Base-by-base conservation (phyloP, 2,797 vertebrate genomes). In the Discoglossus pictus region DNA sequence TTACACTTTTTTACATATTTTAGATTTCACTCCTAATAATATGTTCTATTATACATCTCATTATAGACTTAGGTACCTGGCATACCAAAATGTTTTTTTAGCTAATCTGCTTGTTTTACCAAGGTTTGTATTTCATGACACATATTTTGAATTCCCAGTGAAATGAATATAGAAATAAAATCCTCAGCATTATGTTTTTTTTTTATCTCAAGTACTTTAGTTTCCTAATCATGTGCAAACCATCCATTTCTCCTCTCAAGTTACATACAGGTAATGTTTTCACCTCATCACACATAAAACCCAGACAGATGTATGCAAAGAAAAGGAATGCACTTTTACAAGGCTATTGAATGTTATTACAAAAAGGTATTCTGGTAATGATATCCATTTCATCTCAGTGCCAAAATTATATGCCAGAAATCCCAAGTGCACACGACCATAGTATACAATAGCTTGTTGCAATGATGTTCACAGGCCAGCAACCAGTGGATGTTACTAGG, bases 351-450 rank as follows among this genome's bases (percentile, higher is more conserved):
- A 55, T 55, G 35, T 35, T 34, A 40, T 24, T 21, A 56, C 54
- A 42, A 56, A 42, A 21, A 56, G 54, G 54, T 56, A 55, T 55
- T 54, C 50, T 18, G 51, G 8, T 24, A 34, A n/a, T 55, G 62
- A 15, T 44, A 55, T 65, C 50, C 21, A 55, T 54, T 46, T 55
- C 51, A 36, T 31, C 16, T 44, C 17, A 17, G 11, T 44, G 39
- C 61, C 51, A 55, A 36, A 8, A 36, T 24, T 3, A 24, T 31
- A 35, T 54, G 62, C 51, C 39, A 46, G 12, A 39, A 65, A 65
- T 65, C 20, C 50, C 38, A 6, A 8, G 4, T 2, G 47, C 48
- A 31, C 20, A 20, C 10, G 18, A 17, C 4, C 16, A 16, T 20
- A 16, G 17, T 44, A 44, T n/a, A n/a, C n/a, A n/a, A n/a, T n/a